Evolutionary conservation across 2,797 vertebrate species (phyloP), one percentile per base, ranked within the genome.

Genomic region (Benthosema pterotum): DNA sequence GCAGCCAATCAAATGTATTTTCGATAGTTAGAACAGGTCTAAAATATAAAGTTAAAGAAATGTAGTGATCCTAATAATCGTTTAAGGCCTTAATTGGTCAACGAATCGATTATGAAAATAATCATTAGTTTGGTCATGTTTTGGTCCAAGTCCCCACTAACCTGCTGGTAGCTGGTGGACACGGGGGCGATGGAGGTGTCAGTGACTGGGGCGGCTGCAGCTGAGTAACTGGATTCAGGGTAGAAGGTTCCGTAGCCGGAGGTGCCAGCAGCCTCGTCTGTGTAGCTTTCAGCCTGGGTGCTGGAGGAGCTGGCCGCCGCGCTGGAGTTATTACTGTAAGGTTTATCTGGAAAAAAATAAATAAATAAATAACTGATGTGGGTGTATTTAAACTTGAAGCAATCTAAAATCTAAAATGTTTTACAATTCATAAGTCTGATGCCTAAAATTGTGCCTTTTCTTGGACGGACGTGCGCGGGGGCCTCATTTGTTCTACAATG

Each of bases 171-270:
- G 32, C 8, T 38, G 2, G 57, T 11, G 14, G 43, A 32, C 13
- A 53, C 1, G 3, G 25, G 11, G 6, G 55, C 4, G 13, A 6
- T 63, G 43, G 75, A 16, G 45, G 67, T 25, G 18, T 70, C 2
- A 57, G 11, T 66, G 17, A 25, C 43, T 2, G 73, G 32, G 17
- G 60, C 22, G 0, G 85, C 76, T 0, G 78, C 68, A 28, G 86
- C 68, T 0, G 84, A 70, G 72, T 69, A 88, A 28, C 71, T n/a
- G 77, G 14, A 61, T 53, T 90, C 88, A 0, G 89, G 87, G 76
- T 88, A 90, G 69, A 87, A 89, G 13, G 88, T 88, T 57, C 88
- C 85, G 1, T 89, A 90, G 52, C 85, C 75, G 0, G 51, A 25
- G 57, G 12, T 65, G 60, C 60, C 43, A 19, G 22, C 43, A 19